Percentiles rank a stretch among this genome's conserved stretches.
phyloP scores from a whole-genome alignment of 2,113 vertebrate species.

The Ellobius talpinus region DNA sequence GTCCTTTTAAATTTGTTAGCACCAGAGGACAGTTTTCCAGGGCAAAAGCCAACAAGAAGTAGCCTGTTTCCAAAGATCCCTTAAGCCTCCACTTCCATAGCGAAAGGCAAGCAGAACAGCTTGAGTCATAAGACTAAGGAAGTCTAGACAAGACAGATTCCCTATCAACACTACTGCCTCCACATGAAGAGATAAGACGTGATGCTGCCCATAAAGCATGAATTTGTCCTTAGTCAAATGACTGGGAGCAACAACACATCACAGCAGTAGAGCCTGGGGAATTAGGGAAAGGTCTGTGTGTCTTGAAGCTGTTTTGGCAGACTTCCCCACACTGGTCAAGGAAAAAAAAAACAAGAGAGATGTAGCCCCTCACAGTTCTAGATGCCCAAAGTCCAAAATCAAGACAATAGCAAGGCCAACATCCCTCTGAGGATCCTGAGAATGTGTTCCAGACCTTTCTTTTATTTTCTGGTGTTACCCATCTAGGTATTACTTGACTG shows the following conservation, averaged over 20 bases:
- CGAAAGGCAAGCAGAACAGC: background rate
- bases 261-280: background rate
- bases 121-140: background rate
- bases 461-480: background rate
- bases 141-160: background rate
- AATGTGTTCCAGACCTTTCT: background rate
- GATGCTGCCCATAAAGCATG: background rate
- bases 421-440: background rate
- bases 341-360: background rate
- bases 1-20: background rate
- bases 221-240: background rate
- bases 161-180: background rate
- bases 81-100: background rate
- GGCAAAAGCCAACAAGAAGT: constrained; percentile 29
- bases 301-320: background rate
- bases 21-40: constrained; percentile 21
- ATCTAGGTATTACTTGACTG: background rate
- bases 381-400: background rate
- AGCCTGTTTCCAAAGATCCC: constrained; percentile 16
- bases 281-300: background rate
- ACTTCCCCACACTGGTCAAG: background rate
- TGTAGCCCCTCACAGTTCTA: background rate
- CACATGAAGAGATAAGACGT: background rate
- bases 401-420: background rate
- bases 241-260: background rate